Conservation (phyloP, 2,888 invertebrate genomes). For the Chrysina gloriosa region DNA sequence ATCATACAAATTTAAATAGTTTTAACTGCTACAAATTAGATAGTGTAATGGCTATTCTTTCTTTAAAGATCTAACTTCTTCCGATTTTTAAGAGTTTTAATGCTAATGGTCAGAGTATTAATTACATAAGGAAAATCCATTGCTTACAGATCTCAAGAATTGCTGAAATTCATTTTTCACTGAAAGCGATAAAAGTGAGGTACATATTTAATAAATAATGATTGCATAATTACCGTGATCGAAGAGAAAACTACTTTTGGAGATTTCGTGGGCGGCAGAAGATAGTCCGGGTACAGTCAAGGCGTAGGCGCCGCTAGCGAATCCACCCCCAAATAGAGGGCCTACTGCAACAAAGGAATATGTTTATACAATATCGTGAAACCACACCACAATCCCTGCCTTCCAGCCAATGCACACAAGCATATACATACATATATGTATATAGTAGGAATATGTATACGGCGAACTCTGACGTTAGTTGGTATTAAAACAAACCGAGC, state of each 20-base stretch:
- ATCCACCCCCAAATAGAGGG: slow-evolving; percentile 62
- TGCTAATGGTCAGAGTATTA: too few relatives aligned
- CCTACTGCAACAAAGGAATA: slow-evolving; percentile 63
- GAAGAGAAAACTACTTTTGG: slow-evolving; percentile 64
- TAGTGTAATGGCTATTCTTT: too few relatives aligned
- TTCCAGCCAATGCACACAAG: slow-evolving; percentile 50
- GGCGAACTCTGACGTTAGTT: slow-evolving; percentile 32
- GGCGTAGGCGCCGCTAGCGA: slow-evolving; percentile 62
- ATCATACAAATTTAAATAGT: too few relatives aligned
- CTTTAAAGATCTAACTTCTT: too few relatives aligned
- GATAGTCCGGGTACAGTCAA: slow-evolving; percentile 64
- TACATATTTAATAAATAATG: too few relatives aligned
- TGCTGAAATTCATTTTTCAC: too few relatives aligned
- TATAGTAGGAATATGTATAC: neutral
- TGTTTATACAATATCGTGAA: slow-evolving; percentile 52
- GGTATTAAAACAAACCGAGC: slow-evolving; percentile 47
- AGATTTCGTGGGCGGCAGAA: slow-evolving; percentile 59
- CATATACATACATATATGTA: slow-evolving; percentile 27
- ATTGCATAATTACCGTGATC: slow-evolving; percentile 62
- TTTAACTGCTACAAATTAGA: too few relatives aligned
- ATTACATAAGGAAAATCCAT: too few relatives aligned
- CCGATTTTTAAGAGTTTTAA: too few relatives aligned
- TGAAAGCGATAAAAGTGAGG: too few relatives aligned
- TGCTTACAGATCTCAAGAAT: too few relatives aligned
- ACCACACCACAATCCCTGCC: slow-evolving; percentile 45